Evolutionary conservation across 2,888 invertebrate genomes (phyloP).

Genomic region (Eupeodes latifasciatus): DNA sequence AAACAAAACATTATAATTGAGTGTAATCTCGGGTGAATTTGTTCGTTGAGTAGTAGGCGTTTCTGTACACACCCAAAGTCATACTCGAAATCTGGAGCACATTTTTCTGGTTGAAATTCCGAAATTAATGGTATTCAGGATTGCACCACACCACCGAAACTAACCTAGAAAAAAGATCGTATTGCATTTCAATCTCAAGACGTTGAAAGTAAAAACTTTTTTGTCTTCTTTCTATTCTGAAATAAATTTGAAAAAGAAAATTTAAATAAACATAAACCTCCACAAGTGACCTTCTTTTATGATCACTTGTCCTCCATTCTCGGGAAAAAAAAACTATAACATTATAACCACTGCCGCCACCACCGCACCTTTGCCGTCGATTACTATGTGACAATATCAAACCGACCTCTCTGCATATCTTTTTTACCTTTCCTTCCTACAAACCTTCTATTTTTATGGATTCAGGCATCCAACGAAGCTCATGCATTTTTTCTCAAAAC

Average conservation of each 20-base stretch:
- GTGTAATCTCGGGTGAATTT: constrained; percentile 59
- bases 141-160: not conserved
- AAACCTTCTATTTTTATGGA: constrained; percentile 25
- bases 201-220: constrained; percentile 50
- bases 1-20: constrained; percentile 56
- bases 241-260: not conserved
- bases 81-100: constrained; percentile 19
- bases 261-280: not conserved
- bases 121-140: not conserved
- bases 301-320: constrained; percentile 61
- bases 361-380: too few species aligned
- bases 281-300: constrained; percentile 66
- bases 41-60: constrained; percentile 10
- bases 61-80: constrained; percentile 25
- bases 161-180: constrained; percentile 13
- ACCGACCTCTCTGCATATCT: constrained; percentile 31
- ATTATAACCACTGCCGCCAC: constrained; percentile 4
- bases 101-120: not conserved
- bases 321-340: constrained; percentile 18
- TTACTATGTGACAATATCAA: constrained; percentile 16
- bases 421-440: constrained; percentile 49
- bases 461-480: constrained; percentile 1
- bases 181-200: not conserved
- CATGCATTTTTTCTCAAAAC: constrained; percentile 32
- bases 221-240: too few species aligned